Base-by-base conservation (phyloP, 2,888 invertebrate species). In the Hemaris fuciformis region DNA sequence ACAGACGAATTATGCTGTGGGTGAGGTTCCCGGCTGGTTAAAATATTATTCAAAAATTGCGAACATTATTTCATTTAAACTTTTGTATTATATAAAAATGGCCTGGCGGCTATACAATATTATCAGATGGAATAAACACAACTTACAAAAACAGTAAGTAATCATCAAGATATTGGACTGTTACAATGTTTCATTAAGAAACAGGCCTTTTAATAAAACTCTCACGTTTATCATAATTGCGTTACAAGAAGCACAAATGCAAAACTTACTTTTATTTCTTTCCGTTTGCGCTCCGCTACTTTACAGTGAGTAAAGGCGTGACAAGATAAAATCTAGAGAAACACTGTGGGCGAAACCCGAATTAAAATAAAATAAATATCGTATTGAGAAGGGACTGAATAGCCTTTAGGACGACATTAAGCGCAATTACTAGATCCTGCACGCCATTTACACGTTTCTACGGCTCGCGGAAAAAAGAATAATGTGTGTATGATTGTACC, bases 301-400 rank as follows among this genome's bases (percentile, higher is more conserved):
- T 80, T 78, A 85, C 85, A 85, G 83, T 86, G 81, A 84, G 82
- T 81, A 77, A 79, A 83, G 87, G 85, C 89, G 89, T 89, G 89
- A 91, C 89, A 84, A 87, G 90, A 91, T 90, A 88, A 83, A 80
- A 91, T 91, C 89, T 85, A 80, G 79, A 79, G 83, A 82, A 79
- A 72, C 83, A 76, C 75, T 77, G 79, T 78, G 82, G 80, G 83
- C 79, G 77, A 81, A 81, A 83, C 83, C 79, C 78, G 87, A 87
- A 87, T 87, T 85, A 87, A 86, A 88, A 84, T 83, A 84, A 79
- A 86, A 85, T 84, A 86, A 84, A 89, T 86, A 86, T 84, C 77
- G 84, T 85, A 86, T 88, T 87, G 85, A 84, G 87, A 86, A 84
- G 73, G 82, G 72, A 74, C 84, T 86, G 87, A 87, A 88, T 87